Base-by-base conservation (phyloP, 2,888 invertebrate species). In the Meiosimyza decipiens region DNA sequence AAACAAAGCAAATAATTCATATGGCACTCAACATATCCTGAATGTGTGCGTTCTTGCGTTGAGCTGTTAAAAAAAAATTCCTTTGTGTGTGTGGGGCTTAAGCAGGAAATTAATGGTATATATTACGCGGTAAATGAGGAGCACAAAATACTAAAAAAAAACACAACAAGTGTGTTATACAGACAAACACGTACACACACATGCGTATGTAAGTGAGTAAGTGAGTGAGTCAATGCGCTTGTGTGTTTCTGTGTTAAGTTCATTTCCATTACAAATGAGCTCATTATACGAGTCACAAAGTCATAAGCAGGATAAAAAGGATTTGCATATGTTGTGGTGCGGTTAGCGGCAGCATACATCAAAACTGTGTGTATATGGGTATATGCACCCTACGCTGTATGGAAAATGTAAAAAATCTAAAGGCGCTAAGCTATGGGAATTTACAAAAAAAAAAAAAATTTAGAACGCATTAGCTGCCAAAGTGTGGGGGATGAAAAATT, bases 281-380 rank as follows among this genome's bases (percentile, higher is more conserved):
- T 69, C 59, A 69, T 60, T 60, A 69, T 59, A 47, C 68, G 57
- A 69, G 59, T 59, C 59, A 69, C 69, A 51, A 69, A 69, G 69
- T 60, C 60, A 59, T 69, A 51, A 69, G 60, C n/a, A 60, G 69
- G 69, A 69, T 69, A 28, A 69, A n/a, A 69, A 47, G 60, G 69
- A 69, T 69, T 69, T 69, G 57, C 67, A 57, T 67, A 67, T 55
- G 67, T n/a, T 55, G 55, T 51, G 51, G 54, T 16, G 40, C 3
- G 7, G 60, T 33, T 15, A 57, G 28, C 13, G 40, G 28, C 33
- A 33, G 33, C 60, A 40, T 40, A 40, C 40, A 40, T 40, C 40
- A 40, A 40, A 40, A 40, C 9, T 40, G 40, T 40, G 40, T 40
- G 40, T 40, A 9, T 40, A 7, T 6, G 40, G 2, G 40, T 40